phyloP scores from a whole-genome alignment of 2,888 invertebrate genomes.

The Microchrysa polita region DNA sequence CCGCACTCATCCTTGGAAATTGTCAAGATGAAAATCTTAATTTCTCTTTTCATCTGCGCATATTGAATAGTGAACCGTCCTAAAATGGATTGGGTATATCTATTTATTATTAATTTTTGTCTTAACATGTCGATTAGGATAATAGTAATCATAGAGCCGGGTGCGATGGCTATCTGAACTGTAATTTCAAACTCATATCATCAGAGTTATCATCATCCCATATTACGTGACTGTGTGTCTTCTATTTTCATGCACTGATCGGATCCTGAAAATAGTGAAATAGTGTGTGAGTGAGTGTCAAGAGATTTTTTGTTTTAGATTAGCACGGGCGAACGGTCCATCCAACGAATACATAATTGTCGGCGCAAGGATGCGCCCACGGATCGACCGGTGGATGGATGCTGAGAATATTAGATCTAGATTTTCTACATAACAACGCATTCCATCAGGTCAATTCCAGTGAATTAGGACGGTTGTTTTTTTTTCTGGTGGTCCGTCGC shows the following conservation, averaged over 20 bases:
- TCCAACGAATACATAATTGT: constrained; percentile 1
- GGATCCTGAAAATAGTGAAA: too few relatives aligned
- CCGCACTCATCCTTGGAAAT: not conserved
- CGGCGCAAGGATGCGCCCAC: not conserved
- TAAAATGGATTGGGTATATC: too few relatives aligned
- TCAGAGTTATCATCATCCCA: not conserved
- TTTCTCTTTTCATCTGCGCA: not conserved
- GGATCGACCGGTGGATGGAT: not conserved
- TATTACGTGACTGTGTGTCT: not conserved
- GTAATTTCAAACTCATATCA: too few relatives aligned
- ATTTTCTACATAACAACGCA: not conserved
- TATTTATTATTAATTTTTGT: not conserved
- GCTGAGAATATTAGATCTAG: not conserved
- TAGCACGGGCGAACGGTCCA: constrained; percentile 24
- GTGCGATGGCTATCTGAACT: too few relatives aligned
- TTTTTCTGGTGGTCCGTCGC: not conserved
- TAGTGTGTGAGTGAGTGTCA: not conserved
- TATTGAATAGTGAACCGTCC: too few relatives aligned
- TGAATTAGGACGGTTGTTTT: not conserved
- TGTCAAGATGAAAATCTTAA: constrained; percentile 30
- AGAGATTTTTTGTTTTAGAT: not conserved
- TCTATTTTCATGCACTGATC: too few relatives aligned
- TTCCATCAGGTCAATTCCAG: not conserved
- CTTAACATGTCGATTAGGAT: constrained; percentile 14
- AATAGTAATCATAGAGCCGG: not conserved